Evolutionary conservation across 2,113 vertebrate species (phyloP).

Genomic region (Eulacestoma nigropectus): DNA sequence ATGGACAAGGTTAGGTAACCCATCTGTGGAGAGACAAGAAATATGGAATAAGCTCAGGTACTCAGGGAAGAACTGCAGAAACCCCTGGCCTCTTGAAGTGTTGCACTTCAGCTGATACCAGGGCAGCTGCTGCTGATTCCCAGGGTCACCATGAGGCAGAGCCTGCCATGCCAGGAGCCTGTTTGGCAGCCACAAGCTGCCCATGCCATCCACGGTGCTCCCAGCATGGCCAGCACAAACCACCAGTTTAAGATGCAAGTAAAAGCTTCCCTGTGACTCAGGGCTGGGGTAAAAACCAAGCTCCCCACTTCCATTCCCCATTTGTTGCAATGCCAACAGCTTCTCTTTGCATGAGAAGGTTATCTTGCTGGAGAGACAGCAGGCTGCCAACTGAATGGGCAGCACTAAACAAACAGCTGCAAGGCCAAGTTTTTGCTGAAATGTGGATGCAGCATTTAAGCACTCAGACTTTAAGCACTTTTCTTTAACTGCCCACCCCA

Average conservation of each 20-base stretch:
- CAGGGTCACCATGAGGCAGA: not conserved
- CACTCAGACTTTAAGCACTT: not conserved
- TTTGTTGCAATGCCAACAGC: not conserved
- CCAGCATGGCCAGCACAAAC: not conserved
- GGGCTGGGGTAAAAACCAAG: not conserved
- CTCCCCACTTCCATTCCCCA: not conserved
- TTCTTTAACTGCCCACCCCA: not conserved
- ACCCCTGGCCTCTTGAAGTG: not conserved
- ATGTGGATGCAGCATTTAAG: not conserved
- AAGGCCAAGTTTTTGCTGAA: not conserved
- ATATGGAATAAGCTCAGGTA: not conserved
- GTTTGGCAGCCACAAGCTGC: not conserved
- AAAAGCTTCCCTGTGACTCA: not conserved
- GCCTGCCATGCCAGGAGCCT: accelerated
- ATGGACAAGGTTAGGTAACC: not conserved
- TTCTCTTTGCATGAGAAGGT: not conserved
- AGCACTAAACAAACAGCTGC: not conserved
- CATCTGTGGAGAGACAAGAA: not conserved
- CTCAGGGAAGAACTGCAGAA: not conserved
- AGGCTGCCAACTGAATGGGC: not conserved
- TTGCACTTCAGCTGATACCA: not conserved
- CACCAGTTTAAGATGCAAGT: not conserved
- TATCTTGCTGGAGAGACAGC: not conserved
- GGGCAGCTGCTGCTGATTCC: not conserved
- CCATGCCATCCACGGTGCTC: not conserved